Evolutionary conservation across 2,888 invertebrate species (phyloP).

Genomic region (Drosophila ezoana): DNA sequence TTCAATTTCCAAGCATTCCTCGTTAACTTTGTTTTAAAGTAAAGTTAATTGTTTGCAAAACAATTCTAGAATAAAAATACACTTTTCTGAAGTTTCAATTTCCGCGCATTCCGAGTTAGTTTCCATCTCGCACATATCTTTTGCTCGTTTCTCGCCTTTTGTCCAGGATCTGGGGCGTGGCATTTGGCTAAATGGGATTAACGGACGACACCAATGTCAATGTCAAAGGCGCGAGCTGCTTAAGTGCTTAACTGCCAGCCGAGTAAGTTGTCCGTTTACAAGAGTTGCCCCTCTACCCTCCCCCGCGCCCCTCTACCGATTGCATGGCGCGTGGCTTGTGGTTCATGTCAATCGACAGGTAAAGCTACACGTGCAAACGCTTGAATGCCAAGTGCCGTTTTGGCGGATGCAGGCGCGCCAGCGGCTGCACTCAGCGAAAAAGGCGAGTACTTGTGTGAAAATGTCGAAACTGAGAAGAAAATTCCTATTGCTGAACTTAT

Average conservation of each 20-base stretch:
- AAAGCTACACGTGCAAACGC: constrained; percentile 54
- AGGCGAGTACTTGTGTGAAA: too few relatives aligned
- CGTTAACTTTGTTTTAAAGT: too few relatives aligned
- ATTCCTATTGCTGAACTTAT: too few relatives aligned
- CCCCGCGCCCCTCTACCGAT: background rate
- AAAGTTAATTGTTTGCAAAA: too few relatives aligned
- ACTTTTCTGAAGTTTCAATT: too few relatives aligned
- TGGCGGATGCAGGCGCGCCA: constrained; percentile 58
- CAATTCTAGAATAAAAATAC: too few relatives aligned
- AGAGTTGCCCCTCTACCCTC: background rate
- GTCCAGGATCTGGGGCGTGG: constrained; percentile 26
- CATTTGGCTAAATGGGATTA: constrained; percentile 54
- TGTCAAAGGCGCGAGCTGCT: constrained; percentile 35
- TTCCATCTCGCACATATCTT: too few relatives aligned
- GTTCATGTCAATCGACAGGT: constrained; percentile 36
- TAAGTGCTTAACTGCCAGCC: constrained; percentile 41
- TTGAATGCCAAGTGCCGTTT: constrained; percentile 67
- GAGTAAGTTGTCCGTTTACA: constrained; percentile 35
- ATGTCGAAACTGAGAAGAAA: too few relatives aligned
- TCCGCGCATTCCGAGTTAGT: too few relatives aligned
- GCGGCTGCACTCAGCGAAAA: constrained; percentile 16
- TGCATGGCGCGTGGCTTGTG: constrained; percentile 10
- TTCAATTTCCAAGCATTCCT: too few relatives aligned
- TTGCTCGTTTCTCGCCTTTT: constrained; percentile 1
- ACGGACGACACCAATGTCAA: constrained; percentile 59